Evolutionary conservation across 2,888 invertebrate genomes (phyloP), one percentile per base, ranked within the genome.

Genomic region (Linnaemya tessellans): DNA sequence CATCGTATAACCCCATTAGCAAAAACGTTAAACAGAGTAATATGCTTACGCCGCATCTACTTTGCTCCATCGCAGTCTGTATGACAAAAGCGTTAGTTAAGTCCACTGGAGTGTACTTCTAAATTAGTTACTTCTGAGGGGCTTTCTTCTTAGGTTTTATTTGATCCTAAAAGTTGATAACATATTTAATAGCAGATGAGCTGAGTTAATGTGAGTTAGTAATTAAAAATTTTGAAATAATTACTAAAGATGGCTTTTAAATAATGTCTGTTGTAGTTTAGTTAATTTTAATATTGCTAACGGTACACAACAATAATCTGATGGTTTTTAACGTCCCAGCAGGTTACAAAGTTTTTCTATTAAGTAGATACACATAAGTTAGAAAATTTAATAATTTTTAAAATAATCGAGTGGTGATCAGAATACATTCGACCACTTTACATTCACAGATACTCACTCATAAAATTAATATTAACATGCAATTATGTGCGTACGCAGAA

Each of bases 21-120:
- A 90, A 87, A 88, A 90, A 70, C 77, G 86, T 86, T 68, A 84
- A 81, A 79, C 84, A 87, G 80, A 88, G 84, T 80, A 90, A 80
- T 68, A 88, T 87, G 89, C 88, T 88, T 82, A 87, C 80, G 86
- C 88, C 87, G 87, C 87, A 87, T 87, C 87, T 88, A 84, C 80
- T 73, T 78, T 86, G 87, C 80, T 88, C 88, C 89, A 88, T 88
- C 82, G 88, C 90, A 89, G 88, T 88, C 88, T 65, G 87, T 87
- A 84, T 74, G 18, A 41, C n/a, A 46, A 56, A 51, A 18, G n/a
- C 70, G 70, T 60, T 88, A 86, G 84, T 30, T 80, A 68, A 70
- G 86, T 80, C 58, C 80, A 80, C 83, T 75, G 75, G 83, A 84
- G 86, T 68, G 82, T 79, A 81, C 73, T 64, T 51, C 73, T 80